A percentile compares a stretch with the other conserved stretches of the same genome.
Evolutionary conservation across 2,888 invertebrate species (phyloP).

Genomic region (Acrocyrtus sp.): DNA sequence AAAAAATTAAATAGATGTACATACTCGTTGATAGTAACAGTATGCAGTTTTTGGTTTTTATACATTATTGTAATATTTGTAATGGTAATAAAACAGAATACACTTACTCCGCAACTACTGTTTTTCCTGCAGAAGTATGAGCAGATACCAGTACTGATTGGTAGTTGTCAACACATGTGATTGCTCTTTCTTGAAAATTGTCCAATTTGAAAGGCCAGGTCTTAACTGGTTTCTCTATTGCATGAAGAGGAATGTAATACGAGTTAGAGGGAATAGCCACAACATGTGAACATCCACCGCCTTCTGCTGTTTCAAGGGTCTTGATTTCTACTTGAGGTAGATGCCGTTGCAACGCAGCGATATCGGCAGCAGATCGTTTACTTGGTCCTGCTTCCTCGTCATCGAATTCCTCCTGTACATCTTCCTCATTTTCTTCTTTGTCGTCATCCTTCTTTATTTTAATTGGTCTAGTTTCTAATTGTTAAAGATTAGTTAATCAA

Average conservation of each 20-base stretch:
- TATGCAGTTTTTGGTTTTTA: background rate
- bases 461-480: background rate
- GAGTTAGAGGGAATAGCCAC: constrained; percentile 92
- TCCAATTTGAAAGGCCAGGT: constrained; percentile 95
- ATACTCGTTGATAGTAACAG: no score
- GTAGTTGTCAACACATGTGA: constrained; percentile 95
- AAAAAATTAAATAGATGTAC: no score
- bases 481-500: no score
- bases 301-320: constrained; percentile 85
- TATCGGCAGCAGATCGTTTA: constrained; percentile 62
- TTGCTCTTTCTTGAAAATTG: constrained; percentile 97
- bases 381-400: constrained; percentile 64
- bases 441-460: constrained; percentile 23
- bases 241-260: constrained; percentile 74
- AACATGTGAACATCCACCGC: constrained; percentile 89
- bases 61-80: background rate
- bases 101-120: constrained; percentile 95
- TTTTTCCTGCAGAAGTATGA: constrained; percentile 99
- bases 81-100: no score
- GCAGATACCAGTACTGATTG: constrained; percentile 99
- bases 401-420: constrained; percentile 61
- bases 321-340: constrained; percentile 87
- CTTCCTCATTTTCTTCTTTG: constrained; percentile 42
- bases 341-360: constrained; percentile 73
- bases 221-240: constrained; percentile 77